A percentile compares a stretch with the other conserved stretches of the same genome.
Conservation (phyloP, 2,113 vertebrate species). For the Tylochromis polylepis region DNA sequence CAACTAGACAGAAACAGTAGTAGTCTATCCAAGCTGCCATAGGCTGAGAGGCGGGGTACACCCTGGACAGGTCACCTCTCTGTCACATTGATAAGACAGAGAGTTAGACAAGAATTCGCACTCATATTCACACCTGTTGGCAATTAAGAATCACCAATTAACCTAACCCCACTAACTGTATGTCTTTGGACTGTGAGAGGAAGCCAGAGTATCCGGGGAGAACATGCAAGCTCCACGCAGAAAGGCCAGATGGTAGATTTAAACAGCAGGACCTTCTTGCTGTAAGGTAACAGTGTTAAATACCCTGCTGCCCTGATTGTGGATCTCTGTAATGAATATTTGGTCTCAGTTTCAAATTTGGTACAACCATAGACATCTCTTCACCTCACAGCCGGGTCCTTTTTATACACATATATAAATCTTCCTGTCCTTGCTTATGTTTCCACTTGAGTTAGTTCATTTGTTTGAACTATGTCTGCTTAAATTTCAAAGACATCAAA, state of each 20-base stretch:
- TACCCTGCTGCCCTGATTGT: background rate
- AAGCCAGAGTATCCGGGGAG: background rate
- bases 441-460: background rate
- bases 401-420: background rate
- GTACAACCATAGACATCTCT: background rate
- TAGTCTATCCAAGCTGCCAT: background rate
- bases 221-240: background rate
- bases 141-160: background rate
- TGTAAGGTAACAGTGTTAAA: background rate
- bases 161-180: background rate
- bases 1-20: background rate
- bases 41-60: background rate
- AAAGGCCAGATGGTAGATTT: background rate
- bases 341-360: background rate
- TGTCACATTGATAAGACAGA: background rate
- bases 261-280: background rate
- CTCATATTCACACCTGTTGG: background rate
- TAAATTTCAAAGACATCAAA: slow-evolving; percentile 14
- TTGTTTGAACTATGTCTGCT: too few relatives aligned
- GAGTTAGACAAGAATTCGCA: background rate
- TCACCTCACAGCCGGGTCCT: background rate
- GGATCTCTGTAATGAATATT: background rate
- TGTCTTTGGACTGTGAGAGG: background rate
- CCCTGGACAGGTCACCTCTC: background rate
- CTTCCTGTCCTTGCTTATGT: background rate